Conservation (phyloP, 37 sponge, comb jelly and placozoan species). For the Oopsacas minuta region DNA sequence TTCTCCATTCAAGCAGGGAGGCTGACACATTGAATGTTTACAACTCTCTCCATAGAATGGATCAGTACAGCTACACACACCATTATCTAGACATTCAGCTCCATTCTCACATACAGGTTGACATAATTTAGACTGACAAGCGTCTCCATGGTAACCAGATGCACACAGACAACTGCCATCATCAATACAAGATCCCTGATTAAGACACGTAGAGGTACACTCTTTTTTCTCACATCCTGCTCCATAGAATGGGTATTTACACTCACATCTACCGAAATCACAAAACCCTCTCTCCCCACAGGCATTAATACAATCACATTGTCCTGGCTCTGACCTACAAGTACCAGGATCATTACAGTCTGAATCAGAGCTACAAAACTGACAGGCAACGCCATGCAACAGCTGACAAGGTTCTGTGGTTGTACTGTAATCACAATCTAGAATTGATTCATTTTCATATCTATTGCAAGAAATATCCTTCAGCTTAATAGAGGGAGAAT, state of each 20-base stretch:
- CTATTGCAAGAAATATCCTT: background rate
- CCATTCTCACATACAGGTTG: background rate
- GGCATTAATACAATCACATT: background rate
- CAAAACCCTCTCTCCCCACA: background rate
- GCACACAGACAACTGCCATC: background rate
- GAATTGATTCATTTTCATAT: background rate
- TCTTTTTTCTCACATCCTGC: background rate
- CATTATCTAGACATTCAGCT: background rate
- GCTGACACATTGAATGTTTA: background rate
- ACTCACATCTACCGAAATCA: background rate
- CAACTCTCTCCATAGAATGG: background rate
- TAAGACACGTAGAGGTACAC: background rate
- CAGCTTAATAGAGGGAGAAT: background rate
- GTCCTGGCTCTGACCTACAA: background rate
- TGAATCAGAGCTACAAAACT: background rate
- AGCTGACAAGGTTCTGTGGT: background rate
- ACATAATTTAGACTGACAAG: background rate
- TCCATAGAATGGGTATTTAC: background rate
- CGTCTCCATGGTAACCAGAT: background rate
- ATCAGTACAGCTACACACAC: background rate
- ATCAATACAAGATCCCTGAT: background rate
- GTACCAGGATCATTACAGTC: background rate
- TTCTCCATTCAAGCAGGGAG: background rate
- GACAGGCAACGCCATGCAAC: background rate
- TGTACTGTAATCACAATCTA: background rate